Percentiles rank a stretch among this genome's conserved stretches.
Conservation (phyloP, 2,888 invertebrate genomes). For the Eupeodes latifasciatus region DNA sequence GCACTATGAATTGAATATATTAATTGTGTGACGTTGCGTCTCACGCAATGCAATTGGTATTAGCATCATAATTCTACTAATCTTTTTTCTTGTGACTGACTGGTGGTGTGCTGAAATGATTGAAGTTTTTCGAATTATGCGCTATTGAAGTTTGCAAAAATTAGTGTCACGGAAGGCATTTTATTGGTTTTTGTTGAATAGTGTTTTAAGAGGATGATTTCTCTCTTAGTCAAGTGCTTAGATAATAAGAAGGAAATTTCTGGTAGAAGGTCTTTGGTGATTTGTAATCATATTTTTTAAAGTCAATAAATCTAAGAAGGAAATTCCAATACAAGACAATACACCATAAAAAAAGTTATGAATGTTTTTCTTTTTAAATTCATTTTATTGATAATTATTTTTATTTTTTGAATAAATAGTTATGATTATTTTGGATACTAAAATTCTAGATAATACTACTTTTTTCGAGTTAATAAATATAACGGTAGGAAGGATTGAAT, state of each 20-base stretch:
- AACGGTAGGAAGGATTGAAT: not conserved
- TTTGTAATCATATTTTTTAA: too few species aligned
- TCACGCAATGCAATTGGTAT: conserved; percentile 49
- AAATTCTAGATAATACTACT: conserved; percentile 22
- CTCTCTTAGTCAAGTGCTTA: conserved; percentile 34
- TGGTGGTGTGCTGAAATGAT: conserved; percentile 14
- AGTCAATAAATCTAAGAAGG: not conserved
- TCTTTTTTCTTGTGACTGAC: not conserved
- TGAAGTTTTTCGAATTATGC: conserved; percentile 22
- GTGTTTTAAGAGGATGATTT: conserved; percentile 29
- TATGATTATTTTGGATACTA: not conserved
- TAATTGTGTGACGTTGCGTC: conserved; percentile 32
- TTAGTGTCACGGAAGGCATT: conserved; percentile 60
- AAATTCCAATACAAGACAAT: not conserved
- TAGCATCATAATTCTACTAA: not conserved
- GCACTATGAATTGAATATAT: conserved; percentile 60
- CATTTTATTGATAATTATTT: conserved; percentile 6
- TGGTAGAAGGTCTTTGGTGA: too few species aligned
- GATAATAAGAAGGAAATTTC: conserved; percentile 40
- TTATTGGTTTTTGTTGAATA: not conserved
- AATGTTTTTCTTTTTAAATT: not conserved
- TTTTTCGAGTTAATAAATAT: not conserved
- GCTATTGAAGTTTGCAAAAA: conserved; percentile 41
- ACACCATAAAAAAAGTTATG: not conserved
- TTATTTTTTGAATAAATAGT: not conserved